Evolutionary conservation across 2,888 invertebrate species (phyloP).

Genomic region (Trichogramma evanescens): DNA sequence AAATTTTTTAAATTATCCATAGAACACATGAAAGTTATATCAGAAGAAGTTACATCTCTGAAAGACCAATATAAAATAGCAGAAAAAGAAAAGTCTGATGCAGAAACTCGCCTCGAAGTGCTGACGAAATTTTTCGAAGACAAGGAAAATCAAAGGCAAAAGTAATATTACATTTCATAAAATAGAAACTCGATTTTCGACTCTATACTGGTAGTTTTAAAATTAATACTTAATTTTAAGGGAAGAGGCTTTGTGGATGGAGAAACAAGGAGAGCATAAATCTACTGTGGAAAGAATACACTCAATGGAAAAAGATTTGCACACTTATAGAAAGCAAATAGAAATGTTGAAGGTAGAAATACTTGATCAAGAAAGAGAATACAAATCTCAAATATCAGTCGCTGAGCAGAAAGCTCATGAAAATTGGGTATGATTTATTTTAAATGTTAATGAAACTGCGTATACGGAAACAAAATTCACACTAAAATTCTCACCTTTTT

Average conservation of each 20-base stretch:
- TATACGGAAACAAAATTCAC: constrained; percentile 7
- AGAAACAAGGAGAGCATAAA: constrained; percentile 74
- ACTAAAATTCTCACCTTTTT: constrained; percentile 14
- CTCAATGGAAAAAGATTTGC: constrained; percentile 62
- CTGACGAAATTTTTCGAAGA: constrained; percentile 86
- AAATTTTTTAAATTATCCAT: constrained; percentile 2
- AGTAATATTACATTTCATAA: constrained; percentile 52
- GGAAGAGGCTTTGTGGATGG: constrained; percentile 73
- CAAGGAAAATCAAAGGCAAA: constrained; percentile 78
- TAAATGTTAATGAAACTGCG: not conserved
- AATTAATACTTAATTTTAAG: constrained; percentile 47
- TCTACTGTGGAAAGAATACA: constrained; percentile 74
- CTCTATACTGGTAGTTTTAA: not conserved
- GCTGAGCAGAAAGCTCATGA: constrained; percentile 80
- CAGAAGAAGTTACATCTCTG: constrained; percentile 52
- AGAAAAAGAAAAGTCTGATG: constrained; percentile 68
- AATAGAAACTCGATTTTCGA: not conserved
- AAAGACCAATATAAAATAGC: constrained; percentile 57
- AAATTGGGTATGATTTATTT: constrained; percentile 58
- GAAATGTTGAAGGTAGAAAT: constrained; percentile 74
- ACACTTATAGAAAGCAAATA: constrained; percentile 54
- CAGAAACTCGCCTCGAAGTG: constrained; percentile 76
- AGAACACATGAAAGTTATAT: constrained; percentile 28
- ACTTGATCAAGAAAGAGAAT: constrained; percentile 72
- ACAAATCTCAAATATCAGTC: constrained; percentile 64